Base-by-base conservation (phyloP, 2,113 vertebrate genomes). In the Vireo altiloquus region DNA sequence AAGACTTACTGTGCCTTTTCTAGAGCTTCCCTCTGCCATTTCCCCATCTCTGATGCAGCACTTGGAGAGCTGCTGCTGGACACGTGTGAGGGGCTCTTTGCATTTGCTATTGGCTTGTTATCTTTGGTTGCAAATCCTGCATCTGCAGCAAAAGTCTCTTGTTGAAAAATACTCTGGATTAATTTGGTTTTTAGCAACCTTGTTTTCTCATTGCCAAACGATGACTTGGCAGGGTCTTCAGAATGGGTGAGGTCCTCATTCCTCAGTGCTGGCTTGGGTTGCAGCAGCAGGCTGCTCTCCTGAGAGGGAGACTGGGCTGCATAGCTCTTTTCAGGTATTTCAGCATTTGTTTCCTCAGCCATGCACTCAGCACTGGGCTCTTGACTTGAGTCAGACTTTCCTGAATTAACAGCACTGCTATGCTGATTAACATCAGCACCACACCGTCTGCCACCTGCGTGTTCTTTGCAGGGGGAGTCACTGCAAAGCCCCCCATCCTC, bases 1-100 rank as follows among this genome's bases (percentile, higher is more conserved):
- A 69, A 82, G 82, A 98, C 98, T 98, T 98, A 98, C 97, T 97
- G 97, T 71, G 97, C 96, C 40, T 97, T 98, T 84, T 96, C 93
- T 42, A 97, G 87, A 28, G 74, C 82, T 65, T 96, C 95, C 64
- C 44, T 80, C 44, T 79, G 87, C 77, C 70, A 68, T 37, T 80
- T 91, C 25, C 27, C 61, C 13, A 21, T 31, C 60, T 82, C 46
- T 28, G 88, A 40, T 4, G 33, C 9, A 70, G 76, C 25, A 49
- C 23, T 40, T 15, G 50, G 46, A 72, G 46, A 60, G 19, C 50
- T 78, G 47, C 39, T 63, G 40, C 15, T 74, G 39, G 60, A 17
- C 5, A 11, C 6, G 14, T 33, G 78, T 30, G 71, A 47, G 23
- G 77, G 46, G 21, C 49, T 69, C 18, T 70, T 83, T 61, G 77